A percentile compares a stretch with the other conserved stretches of the same genome.
Evolutionary conservation across 2,797 vertebrate genomes (phyloP).

Genomic region (Chrysolophus pictus): DNA sequence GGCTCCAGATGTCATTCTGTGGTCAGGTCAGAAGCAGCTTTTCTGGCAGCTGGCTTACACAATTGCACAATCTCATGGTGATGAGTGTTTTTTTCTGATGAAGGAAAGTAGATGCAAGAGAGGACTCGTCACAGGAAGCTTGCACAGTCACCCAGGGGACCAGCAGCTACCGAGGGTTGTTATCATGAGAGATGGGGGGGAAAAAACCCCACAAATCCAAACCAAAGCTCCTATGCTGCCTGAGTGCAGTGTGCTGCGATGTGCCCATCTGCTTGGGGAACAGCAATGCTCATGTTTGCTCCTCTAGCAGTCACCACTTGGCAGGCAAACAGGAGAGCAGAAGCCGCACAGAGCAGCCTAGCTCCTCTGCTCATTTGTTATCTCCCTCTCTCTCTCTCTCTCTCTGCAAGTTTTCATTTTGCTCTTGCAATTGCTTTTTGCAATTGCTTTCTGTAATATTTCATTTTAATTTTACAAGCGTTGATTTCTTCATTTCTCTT

Average conservation of each 20-base stretch:
- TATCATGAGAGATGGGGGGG: accelerated
- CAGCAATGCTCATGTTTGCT: accelerated
- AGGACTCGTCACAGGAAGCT: background rate
- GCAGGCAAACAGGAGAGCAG: background rate
- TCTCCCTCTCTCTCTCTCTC: background rate
- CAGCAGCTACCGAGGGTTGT: background rate
- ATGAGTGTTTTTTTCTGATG: accelerated
- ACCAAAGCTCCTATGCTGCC: background rate
- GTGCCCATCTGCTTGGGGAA: background rate
- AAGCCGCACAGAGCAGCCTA: background rate
- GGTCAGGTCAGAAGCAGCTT: background rate
- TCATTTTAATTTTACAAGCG: background rate
- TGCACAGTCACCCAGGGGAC: accelerated
- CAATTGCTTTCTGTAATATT: background rate
- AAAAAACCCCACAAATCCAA: accelerated
- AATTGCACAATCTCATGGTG: background rate
- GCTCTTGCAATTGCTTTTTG: background rate
- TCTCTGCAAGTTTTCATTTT: background rate
- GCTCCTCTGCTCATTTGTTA: background rate
- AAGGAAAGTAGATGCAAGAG: background rate
- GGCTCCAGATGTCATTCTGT: background rate
- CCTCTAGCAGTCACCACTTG: background rate
- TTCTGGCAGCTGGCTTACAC: background rate
- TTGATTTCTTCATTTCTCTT: background rate
- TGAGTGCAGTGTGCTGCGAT: background rate